phyloP scores from a whole-genome alignment of 2,797 vertebrate genomes.

The Rhincodon typus region DNA sequence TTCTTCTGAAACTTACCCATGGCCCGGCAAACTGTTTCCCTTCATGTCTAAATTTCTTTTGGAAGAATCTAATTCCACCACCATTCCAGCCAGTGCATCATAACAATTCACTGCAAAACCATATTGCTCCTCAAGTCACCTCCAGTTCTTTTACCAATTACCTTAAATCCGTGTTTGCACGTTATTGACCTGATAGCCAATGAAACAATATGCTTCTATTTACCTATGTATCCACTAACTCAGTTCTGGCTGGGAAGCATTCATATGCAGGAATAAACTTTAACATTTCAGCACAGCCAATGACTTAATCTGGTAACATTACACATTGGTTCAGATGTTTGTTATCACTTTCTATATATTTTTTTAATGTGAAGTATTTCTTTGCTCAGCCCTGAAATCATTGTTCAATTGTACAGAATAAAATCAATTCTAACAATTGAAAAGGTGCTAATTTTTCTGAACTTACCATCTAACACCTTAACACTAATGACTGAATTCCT shows the following conservation, averaged over 20 bases:
- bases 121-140: not conserved
- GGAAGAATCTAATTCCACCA: not conserved
- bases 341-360: not conserved
- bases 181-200: not conserved
- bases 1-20: not conserved
- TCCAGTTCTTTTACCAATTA: not conserved
- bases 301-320: not conserved
- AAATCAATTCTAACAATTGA: not conserved
- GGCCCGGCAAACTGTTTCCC: not conserved
- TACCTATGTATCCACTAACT: not conserved
- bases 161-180: not conserved
- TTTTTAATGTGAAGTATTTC: not conserved
- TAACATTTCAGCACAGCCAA: not conserved
- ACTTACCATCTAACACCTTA: not conserved
- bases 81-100: not conserved
- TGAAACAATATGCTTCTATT: not conserved
- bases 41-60: not conserved
- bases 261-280: not conserved
- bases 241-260: not conserved
- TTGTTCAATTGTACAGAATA: not conserved
- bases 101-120: not conserved
- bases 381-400: not conserved
- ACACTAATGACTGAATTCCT: not conserved
- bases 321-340: not conserved
- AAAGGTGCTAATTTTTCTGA: not conserved